These are phyloP conservation scores for Drosophila lacteicornis DNA, from an alignment of 1,140 invertebrate species.

Conservation along the genomic window DNA sequence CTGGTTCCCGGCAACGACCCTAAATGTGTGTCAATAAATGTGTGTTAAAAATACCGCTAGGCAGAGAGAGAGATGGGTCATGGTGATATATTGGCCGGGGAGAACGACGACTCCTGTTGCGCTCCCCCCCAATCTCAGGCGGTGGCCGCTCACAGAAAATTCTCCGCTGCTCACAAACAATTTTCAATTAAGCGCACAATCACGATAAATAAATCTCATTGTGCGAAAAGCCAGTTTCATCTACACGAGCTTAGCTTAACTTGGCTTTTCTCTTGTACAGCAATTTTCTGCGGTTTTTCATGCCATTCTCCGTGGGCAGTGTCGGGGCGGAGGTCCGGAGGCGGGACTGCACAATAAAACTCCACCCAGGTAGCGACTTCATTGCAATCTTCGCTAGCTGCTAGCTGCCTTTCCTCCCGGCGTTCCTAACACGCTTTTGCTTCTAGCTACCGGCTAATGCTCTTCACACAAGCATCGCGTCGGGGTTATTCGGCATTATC, in stretches of 20 bases:
- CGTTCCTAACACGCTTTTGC: constrained; percentile 74
- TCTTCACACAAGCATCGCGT: constrained; percentile 7
- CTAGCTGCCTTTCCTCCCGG: constrained; percentile 34
- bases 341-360: constrained; percentile 24
- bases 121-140: constrained; percentile 40
- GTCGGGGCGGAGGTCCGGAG: not conserved
- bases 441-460: constrained; percentile 55
- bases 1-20: constrained; percentile 1
- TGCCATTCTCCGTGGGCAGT: constrained; percentile 13
- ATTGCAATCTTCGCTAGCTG: constrained; percentile 53
- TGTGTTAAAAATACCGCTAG: constrained; percentile 67
- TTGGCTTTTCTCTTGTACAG: constrained; percentile 49
- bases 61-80: constrained; percentile 53
- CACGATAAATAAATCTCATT: constrained; percentile 83
- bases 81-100: constrained; percentile 54
- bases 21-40: constrained; percentile 68
- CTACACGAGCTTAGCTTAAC: constrained; percentile 48
- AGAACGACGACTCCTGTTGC: constrained; percentile 60
- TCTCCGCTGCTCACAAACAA: constrained; percentile 60
- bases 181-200: constrained; percentile 82
- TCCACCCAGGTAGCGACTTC: constrained; percentile 67
- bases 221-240: constrained; percentile 65
- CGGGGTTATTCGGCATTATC: constrained; percentile 14
- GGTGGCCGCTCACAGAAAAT: constrained; percentile 22
- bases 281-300: constrained; percentile 66